Conservation (phyloP, 2,113 vertebrate genomes). For the Antigone vipio region DNA sequence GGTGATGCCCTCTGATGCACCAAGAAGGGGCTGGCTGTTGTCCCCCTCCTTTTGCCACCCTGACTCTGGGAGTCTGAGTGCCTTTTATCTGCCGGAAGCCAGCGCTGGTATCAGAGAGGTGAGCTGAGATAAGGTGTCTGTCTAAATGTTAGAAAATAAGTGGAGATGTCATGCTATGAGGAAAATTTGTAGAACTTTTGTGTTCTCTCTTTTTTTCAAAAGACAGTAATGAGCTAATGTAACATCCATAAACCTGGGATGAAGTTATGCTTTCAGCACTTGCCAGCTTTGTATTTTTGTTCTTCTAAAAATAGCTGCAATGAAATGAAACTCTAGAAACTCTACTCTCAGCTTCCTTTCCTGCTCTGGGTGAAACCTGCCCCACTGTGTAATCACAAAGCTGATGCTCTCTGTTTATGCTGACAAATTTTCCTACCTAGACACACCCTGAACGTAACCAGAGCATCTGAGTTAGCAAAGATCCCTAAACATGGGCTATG, state of each 20-base stretch:
- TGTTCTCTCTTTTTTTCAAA: neutral
- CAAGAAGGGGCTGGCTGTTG: accelerated
- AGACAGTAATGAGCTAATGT: neutral
- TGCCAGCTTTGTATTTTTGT: neutral
- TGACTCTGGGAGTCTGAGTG: neutral
- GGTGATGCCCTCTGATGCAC: neutral
- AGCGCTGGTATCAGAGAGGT: accelerated
- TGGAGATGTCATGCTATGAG: neutral
- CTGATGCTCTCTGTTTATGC: neutral
- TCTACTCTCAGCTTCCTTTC: neutral
- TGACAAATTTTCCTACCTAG: neutral
- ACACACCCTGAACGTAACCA: neutral
- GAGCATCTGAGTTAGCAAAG: neutral
- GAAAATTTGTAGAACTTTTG: neutral
- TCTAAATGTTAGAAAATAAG: neutral
- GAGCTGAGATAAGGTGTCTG: neutral
- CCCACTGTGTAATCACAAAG: neutral
- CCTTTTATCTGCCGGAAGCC: neutral
- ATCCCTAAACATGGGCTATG: accelerated
- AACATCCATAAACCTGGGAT: neutral
- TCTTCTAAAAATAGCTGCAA: neutral
- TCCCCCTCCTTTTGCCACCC: accelerated
- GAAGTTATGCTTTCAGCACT: neutral
- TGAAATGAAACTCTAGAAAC: neutral
- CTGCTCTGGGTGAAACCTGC: neutral